Evolutionary conservation across 2,113 vertebrate genomes (phyloP).

Genomic region (Hippocampus comes): DNA sequence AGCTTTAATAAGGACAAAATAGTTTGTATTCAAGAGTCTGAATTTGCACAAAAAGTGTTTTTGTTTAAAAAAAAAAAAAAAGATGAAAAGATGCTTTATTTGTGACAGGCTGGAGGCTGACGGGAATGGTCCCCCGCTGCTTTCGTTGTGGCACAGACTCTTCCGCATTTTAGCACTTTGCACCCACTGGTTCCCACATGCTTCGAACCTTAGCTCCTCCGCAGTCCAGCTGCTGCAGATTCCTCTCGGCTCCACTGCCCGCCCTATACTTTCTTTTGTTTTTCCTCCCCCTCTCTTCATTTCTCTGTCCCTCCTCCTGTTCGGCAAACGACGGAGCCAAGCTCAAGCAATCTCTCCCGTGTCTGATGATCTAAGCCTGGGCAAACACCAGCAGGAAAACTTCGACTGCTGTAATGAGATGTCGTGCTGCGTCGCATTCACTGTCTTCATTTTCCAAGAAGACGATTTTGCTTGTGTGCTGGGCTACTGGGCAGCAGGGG

Average conservation of each 20-base stretch:
- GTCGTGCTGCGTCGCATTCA: slow-evolving; percentile 57
- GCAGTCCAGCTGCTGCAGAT: slow-evolving; percentile 33
- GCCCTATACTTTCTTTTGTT: slow-evolving; percentile 17
- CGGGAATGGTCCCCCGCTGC: background rate
- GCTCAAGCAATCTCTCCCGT: slow-evolving; percentile 38
- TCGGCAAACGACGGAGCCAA: slow-evolving; percentile 28
- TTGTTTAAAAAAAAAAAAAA: background rate
- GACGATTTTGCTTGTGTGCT: slow-evolving; percentile 42
- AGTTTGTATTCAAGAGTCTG: background rate
- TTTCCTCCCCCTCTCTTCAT: slow-evolving; percentile 14
- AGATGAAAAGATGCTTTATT: background rate
- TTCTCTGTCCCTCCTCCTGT: slow-evolving; percentile 24
- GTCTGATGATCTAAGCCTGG: slow-evolving; percentile 50
- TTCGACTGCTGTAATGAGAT: slow-evolving; percentile 60
- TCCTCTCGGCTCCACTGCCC: slow-evolving; percentile 20
- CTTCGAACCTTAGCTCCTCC: slow-evolving; percentile 11
- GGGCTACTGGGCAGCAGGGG: slow-evolving; percentile 46
- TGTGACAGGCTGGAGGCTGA: background rate
- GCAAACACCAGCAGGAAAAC: slow-evolving; percentile 53
- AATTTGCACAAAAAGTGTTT: background rate
- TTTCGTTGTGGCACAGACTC: background rate
- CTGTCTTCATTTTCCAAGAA: slow-evolving; percentile 51
- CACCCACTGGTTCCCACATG: slow-evolving; percentile 6
- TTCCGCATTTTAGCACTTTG: background rate
- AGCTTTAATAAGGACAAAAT: background rate